Evolutionary conservation across 53 echinoderm and acorn worm species (phyloP), one percentile per base, ranked within the genome.

Genomic region (Apostichopus leukothele): DNA sequence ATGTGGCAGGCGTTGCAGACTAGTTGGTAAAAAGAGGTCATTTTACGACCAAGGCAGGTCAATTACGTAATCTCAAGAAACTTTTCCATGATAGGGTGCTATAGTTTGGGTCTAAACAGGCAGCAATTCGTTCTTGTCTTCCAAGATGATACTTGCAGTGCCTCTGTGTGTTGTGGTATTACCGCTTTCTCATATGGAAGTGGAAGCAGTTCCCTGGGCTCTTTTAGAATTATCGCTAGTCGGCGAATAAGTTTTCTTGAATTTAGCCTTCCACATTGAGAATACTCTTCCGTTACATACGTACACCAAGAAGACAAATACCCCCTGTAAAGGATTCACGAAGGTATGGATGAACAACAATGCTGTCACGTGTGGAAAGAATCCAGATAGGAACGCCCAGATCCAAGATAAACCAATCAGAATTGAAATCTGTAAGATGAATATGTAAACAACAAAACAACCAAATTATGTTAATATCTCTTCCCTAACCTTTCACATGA

Each of bases 221-320:
- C 63, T 63, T 71, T 71, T 71, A 19, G 71, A n/a, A 6, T 14
- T 71, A 71, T 18, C 71, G 20, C 5, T 71, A n/a, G 71, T n/a
- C 1, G 18, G 6, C 6, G 2, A 16, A 19, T n/a, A 6, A 1
- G 5, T 19, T 19, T 19, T 71, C 4, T 71, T 13, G 20, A 71
- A 71, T 71, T 71, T 71, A 71, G 6, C 14, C 20, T 71, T 71
- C 71, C 71, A 71, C 71, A 71, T 71, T 71, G 71, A 71, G 7
- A 59, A 25, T 8, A 84, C 84, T 13, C 66, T 20, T 1, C 60
- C 27, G 63, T 84, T 84, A 61, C 84, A 84, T 4, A 84, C 4
- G 63, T 66, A 84, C 22, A 63, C 61, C 21, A 57, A 60, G 66
- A 84, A 84, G 3, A 84, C 84, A 54, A 63, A 84, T n/a, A 61